Evolutionary conservation across 2,797 vertebrate genomes (phyloP), one percentile per base, ranked within the genome.

Genomic region (Antrozous pallidus): DNA sequence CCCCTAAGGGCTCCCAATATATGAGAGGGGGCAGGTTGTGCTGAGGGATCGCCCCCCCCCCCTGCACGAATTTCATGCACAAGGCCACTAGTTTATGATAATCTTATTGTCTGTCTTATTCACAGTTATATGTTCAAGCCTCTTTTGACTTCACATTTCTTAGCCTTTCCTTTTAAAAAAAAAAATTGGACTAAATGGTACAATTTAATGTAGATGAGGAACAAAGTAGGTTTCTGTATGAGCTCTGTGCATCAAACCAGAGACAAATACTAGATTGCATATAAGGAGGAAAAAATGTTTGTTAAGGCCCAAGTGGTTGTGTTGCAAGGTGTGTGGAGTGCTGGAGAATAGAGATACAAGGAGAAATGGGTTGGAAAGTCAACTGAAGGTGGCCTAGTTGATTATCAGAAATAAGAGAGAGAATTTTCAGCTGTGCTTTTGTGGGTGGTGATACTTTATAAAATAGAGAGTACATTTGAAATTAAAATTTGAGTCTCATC

Each of bases 401-500:
- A 33, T 70, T 28, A 51, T 13, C 42, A 67, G 9, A 86, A 54
- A 56, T 3, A 69, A 74, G 8, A 10, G 1, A 3, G 38, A 28
- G 31, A 6, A 8, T 81, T 80, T 26, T 79, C 3, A 86, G 31
- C 12, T 51, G 8, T 49, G 2, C 6, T 42, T 80, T 58, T 74
- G 3, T 58, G 6, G 13, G 16, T 17, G 8, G 4, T 20, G 13
- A n/a, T 14, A 20, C 18, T 24, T 84, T 38, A 49, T 38, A 81
- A 85, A 65, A 42, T 33, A 54, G 40, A 93, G 7, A 85, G 13
- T 61, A 45, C 26, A 82, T 93, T 77, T 78, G 14, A 75, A 78
- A 38, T 63, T 95, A 31, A 95, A 83, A 90, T 90, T 69, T 58
- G 56, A 90, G 14, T 79, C 2, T 71, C 47, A 78, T 51, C 6